Base-by-base conservation (phyloP, 1,140 invertebrate species). In the Phymorhynchus buccinoides region DNA sequence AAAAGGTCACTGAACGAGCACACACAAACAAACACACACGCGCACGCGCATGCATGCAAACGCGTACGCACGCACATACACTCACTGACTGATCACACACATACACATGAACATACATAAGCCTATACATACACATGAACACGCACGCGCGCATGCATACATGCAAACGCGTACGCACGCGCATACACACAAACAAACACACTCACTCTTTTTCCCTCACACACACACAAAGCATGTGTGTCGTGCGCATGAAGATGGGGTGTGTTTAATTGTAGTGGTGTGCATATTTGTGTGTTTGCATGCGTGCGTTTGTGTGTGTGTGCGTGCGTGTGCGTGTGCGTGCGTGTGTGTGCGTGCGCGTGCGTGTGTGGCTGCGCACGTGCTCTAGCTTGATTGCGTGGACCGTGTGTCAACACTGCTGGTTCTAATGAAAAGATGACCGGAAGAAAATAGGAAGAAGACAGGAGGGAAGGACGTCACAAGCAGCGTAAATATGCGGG, bases 281-380 rank as follows among this genome's bases (percentile, higher is more conserved):
- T 52, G 48, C 30, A n/a, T 73, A n/a, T 73, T 9, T 73, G 71
- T 32, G 71, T 32, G 71, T 73, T 9, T 73, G 71, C 14, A n/a
- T 73, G n/a, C 30, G 71, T 73, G 71, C n/a, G 71, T 73, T 30
- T 37, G 35, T 73, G 71, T 73, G 71, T 73, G 35, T 37, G 35
- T 32, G 71, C 30, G 35, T 30, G n/a, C 30, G 71, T 73, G 71
- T 41, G 78, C 41, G 1, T 80, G 78, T 80, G 78, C 41, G 78
- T 80, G 78, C 41, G 78, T 73, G 71, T 73, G 71, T 73, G 71
- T 73, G 71, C 30, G 71, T 73, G 71, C 30, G 71, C 30, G 71
- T 73, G 71, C 30, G 71, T 73, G 71, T 73, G 71, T 73, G 71
- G 9, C 7, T 73, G 71, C 30, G 71, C 30, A n/a, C 30, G 71